A percentile compares a stretch with the other conserved stretches of the same genome.
These are phyloP conservation scores for Cheirogaleus major DNA, from an alignment of 2,797 vertebrate species.

Conservation along the genomic window DNA sequence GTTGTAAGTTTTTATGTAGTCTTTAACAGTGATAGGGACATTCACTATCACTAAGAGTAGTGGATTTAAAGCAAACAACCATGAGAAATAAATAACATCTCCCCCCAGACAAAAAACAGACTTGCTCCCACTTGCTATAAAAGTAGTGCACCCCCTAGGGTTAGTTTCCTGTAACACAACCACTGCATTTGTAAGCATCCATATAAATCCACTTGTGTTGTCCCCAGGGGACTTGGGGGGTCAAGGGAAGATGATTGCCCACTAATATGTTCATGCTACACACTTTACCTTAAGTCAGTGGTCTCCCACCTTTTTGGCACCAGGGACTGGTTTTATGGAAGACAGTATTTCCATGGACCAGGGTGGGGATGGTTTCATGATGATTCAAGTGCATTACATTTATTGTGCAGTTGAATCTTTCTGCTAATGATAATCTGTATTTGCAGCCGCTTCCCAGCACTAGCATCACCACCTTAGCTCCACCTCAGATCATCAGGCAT, in stretches of 20 bases:
- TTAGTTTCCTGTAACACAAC: background rate
- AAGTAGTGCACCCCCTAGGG: background rate
- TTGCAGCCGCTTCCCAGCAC: too few relatives aligned
- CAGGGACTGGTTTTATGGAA: too few relatives aligned
- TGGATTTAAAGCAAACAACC: background rate
- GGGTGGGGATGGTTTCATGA: too few relatives aligned
- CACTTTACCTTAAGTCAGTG: background rate
- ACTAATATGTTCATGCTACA: background rate
- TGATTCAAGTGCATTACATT: too few relatives aligned
- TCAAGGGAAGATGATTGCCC: background rate
- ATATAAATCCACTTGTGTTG: background rate
- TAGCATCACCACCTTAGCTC: too few relatives aligned
- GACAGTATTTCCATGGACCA: too few relatives aligned
- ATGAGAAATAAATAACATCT: background rate
- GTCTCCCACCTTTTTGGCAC: too few relatives aligned
- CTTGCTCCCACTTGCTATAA: background rate
- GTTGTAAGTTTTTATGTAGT: background rate
- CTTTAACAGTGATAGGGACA: background rate
- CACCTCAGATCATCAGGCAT: too few relatives aligned
- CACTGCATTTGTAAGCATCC: too few relatives aligned
- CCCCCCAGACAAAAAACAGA: background rate
- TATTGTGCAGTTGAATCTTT: too few relatives aligned
- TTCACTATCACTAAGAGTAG: background rate
- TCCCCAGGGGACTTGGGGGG: background rate
- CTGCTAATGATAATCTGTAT: too few relatives aligned